Evolutionary conservation across 2,113 vertebrate genomes (phyloP).

Genomic region (Rhineura floridana): DNA sequence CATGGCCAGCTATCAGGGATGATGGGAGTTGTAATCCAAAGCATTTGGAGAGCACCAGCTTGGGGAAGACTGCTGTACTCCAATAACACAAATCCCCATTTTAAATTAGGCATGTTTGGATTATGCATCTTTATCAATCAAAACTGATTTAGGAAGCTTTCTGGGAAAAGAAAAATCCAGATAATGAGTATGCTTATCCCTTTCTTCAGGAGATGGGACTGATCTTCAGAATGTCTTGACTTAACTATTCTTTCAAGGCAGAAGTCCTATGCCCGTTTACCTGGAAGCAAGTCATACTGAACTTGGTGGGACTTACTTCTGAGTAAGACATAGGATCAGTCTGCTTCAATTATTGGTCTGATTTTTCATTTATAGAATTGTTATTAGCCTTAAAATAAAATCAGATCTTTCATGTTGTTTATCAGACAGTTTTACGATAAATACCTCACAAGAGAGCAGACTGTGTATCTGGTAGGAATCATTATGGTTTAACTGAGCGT

Average conservation of each 20-base stretch:
- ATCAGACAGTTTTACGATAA: not conserved
- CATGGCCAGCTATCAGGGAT: not conserved
- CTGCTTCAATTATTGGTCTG: too few relatives aligned
- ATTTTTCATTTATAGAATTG: not conserved
- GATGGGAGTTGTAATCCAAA: not conserved
- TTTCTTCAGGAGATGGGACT: not conserved
- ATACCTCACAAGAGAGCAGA: too few relatives aligned
- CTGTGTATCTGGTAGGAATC: not conserved
- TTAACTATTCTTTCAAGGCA: not conserved
- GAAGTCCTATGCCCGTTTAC: not conserved
- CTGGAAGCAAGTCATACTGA: not conserved
- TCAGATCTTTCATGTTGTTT: not conserved
- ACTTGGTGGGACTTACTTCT: not conserved
- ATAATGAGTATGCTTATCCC: not conserved
- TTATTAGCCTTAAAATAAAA: not conserved
- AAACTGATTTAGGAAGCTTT: not conserved
- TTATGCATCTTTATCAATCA: not conserved
- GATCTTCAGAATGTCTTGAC: not conserved
- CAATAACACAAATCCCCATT: not conserved
- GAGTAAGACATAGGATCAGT: not conserved
- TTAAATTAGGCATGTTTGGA: not conserved
- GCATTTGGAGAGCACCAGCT: not conserved
- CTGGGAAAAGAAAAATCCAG: too few relatives aligned
- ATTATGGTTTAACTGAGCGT: not conserved
- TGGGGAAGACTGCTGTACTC: not conserved